Evolutionary conservation across 2,113 vertebrate genomes (phyloP).

Genomic region (Xiphorhynchus elegans): DNA sequence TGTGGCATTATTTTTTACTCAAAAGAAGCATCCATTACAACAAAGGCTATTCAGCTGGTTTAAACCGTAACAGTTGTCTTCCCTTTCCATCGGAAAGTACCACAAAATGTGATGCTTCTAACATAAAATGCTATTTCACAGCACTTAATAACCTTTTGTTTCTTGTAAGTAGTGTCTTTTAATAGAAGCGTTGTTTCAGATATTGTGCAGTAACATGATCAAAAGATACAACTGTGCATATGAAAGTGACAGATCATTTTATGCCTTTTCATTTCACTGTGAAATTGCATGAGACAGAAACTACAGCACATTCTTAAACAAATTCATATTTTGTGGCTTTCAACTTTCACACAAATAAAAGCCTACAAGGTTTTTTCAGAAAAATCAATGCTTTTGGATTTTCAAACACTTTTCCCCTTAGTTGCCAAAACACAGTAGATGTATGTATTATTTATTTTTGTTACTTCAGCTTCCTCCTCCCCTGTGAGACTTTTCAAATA

Average conservation of each 20-base stretch:
- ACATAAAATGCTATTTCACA: constrained; percentile 67
- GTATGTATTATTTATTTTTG: constrained; percentile 41
- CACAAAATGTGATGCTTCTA: constrained; percentile 49
- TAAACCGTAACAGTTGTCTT: constrained; percentile 41
- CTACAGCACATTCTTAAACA: constrained; percentile 60
- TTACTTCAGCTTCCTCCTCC: constrained; percentile 39
- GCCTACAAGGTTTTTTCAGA: constrained; percentile 38
- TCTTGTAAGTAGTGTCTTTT: constrained; percentile 38
- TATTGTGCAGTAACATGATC: constrained; percentile 48
- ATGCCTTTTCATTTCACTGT: constrained; percentile 59
- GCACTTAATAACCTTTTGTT: constrained; percentile 59
- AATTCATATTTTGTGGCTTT: constrained; percentile 40
- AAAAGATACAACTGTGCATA: constrained; percentile 54
- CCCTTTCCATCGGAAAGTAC: constrained; percentile 20
- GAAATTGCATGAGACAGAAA: constrained; percentile 63
- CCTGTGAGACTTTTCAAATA: constrained; percentile 15
- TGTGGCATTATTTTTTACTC: constrained; percentile 61
- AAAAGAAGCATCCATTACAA: constrained; percentile 67
- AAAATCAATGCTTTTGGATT: constrained; percentile 50
- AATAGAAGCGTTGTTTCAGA: constrained; percentile 30
- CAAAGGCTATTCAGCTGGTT: constrained; percentile 49
- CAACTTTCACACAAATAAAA: constrained; percentile 53
- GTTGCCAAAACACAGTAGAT: constrained; percentile 41
- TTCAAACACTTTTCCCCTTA: constrained; percentile 38
- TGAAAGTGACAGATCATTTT: constrained; percentile 58